Base-by-base conservation (phyloP, 2,113 vertebrate genomes). In the Cyanoderma ruficeps region DNA sequence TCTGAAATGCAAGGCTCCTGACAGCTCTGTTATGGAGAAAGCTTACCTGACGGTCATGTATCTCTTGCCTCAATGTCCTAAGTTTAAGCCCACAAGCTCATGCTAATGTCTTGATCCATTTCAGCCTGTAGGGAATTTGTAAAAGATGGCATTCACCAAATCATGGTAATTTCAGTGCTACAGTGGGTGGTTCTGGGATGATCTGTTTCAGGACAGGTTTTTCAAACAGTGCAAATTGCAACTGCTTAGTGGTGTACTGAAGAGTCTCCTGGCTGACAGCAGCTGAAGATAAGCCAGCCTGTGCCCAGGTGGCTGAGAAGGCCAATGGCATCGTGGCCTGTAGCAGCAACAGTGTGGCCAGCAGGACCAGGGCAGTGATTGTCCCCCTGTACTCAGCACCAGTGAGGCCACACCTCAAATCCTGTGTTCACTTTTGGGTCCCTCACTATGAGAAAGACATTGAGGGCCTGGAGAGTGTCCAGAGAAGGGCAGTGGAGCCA, bases 381-480 rank as follows among this genome's bases (percentile, higher is more conserved):
- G 1, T 41, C 4, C 27, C 33, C 3, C 24, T 68, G 17, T 27
- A 15, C 55, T 57, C 0, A 0, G 42, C 25, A 47, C 13, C 33
- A 15, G 0, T 33, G 39, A 35, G 37, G 75, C 19, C 0, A 0
- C 9, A 13, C 1, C 33, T 47, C 0, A 1, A 21, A 2, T 25
- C 1, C n/a, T 59, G 11, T 15, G 18, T 18, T 10, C 39, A 53
- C 9, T 13, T 77, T 2, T 33, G 25, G 17, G 39, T 5, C 5
- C 6, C 15, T 42, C 53, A 41, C 24, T 21, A 5, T 0, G 13
- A 42, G n/a, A 70, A 52, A 11, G 27, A 49, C 13, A 19, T 2
- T 53, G 25, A 72, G 35, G 22, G 4, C 19, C 31, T 37, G 23
- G 3, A 30, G 11, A 0, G 0, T 2, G 20, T 44, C 53, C 17